Conservation (phyloP, 2,113 vertebrate species). For the Rhombomys opimus region DNA sequence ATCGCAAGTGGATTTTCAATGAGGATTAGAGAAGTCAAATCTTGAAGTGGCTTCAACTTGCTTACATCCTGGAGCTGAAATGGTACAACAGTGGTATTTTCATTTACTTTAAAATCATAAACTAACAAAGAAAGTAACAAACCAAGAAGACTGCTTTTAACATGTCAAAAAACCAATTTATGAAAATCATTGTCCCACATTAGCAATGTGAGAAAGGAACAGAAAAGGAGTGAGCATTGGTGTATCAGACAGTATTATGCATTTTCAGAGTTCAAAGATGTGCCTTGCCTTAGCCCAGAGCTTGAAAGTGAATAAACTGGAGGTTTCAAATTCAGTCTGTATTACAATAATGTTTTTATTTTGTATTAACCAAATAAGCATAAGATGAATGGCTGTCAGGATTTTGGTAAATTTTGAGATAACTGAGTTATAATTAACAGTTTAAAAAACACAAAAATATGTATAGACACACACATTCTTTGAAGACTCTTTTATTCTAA, state of each 20-base stretch:
- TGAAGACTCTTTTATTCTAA: background rate
- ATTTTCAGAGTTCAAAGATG: constrained; percentile 52
- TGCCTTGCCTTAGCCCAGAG: constrained; percentile 33
- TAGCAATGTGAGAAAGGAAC: background rate
- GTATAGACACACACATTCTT: background rate
- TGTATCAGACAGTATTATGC: background rate
- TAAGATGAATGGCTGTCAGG: background rate
- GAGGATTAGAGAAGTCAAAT: constrained; percentile 89
- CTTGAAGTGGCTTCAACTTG: constrained; percentile 91
- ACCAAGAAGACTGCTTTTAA: constrained; percentile 38
- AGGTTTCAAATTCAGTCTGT: constrained; percentile 39
- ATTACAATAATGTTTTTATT: background rate
- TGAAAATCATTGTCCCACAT: constrained; percentile 1
- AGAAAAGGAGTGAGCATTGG: background rate
- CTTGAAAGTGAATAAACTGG: background rate
- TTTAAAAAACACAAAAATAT: constrained; percentile 30
- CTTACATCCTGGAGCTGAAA: constrained; percentile 91
- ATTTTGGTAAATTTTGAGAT: constrained; percentile 29
- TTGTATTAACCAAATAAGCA: background rate
- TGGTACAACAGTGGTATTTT: constrained; percentile 59
- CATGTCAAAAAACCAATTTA: constrained; percentile 11
- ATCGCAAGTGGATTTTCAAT: constrained; percentile 89
- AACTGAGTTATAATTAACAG: background rate
- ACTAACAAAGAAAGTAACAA: constrained; percentile 28
- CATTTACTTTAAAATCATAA: constrained; percentile 59